Conservation (phyloP, 2,797 vertebrate species). For the Schizopygopsis pylzovi region DNA sequence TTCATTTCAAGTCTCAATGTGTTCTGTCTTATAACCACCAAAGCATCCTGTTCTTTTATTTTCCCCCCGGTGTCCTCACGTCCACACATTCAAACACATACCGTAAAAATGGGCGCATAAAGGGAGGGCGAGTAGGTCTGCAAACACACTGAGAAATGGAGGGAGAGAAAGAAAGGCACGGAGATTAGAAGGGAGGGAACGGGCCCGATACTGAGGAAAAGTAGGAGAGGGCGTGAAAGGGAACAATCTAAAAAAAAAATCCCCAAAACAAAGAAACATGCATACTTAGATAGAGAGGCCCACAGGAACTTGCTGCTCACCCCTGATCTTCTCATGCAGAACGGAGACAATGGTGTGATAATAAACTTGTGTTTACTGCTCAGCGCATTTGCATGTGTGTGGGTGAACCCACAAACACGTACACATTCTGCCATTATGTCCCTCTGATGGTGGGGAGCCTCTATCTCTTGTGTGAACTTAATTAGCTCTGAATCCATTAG, state of each 20-base stretch:
- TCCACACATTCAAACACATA: conserved; percentile 37
- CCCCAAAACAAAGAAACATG: conserved; percentile 11
- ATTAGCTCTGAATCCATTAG: conserved; percentile 63
- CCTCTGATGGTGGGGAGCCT: conserved; percentile 43
- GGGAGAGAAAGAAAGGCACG: neutral
- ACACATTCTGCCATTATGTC: conserved; percentile 34
- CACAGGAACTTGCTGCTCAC: conserved; percentile 66
- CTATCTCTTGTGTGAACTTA: conserved; percentile 62
- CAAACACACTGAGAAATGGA: neutral
- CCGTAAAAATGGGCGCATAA: conserved; percentile 30
- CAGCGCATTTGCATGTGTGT: conserved; percentile 39
- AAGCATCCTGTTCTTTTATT: conserved; percentile 39
- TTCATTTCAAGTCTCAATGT: conserved; percentile 28
- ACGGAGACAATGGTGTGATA: conserved; percentile 77
- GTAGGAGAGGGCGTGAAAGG: conserved; percentile 8
- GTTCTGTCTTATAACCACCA: conserved; percentile 29
- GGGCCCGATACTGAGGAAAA: neutral
- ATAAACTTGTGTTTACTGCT: conserved; percentile 73
- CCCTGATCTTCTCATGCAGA: conserved; percentile 79
- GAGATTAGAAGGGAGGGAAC: neutral
- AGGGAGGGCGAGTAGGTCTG: neutral
- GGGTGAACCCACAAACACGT: conserved; percentile 38
- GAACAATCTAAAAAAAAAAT: conserved; percentile 1
- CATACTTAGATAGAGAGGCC: conserved; percentile 60
- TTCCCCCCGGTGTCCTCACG: neutral